Evolutionary conservation across 2,888 invertebrate species (phyloP).

Genomic region (Lydus trimaculatus): DNA sequence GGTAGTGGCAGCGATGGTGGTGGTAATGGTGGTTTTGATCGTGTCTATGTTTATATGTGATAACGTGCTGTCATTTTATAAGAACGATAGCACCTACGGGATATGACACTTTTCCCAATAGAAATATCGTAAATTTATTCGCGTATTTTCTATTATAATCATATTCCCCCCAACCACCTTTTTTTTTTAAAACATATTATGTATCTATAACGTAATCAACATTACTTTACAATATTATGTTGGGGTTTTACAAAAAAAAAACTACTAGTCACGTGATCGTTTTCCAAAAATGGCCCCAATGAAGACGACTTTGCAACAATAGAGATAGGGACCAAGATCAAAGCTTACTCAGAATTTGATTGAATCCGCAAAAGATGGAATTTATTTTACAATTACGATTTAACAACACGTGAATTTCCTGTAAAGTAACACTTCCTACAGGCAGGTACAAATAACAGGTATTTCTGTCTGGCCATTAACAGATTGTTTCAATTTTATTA

Average conservation of each 20-base stretch:
- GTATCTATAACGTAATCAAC: conserved; percentile 4
- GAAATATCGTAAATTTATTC: conserved; percentile 57
- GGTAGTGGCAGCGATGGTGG: not conserved
- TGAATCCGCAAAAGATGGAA: no score
- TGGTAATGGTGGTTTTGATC: not conserved
- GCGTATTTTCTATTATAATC: conserved; percentile 49
- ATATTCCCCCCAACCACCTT: conserved; percentile 32
- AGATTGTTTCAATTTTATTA: conserved; percentile 9
- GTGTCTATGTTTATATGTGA: conserved; percentile 53
- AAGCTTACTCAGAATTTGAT: no score
- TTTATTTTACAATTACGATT: no score
- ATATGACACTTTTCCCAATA: conserved; percentile 54
- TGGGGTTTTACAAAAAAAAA: not conserved
- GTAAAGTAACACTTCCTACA: no score
- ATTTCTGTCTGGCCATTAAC: not conserved
- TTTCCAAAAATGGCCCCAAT: no score
- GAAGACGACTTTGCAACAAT: no score
- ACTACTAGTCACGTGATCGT: not conserved
- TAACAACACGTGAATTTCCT: no score
- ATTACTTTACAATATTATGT: conserved; percentile 5
- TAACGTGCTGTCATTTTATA: conserved; percentile 59
- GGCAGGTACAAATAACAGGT: not conserved
- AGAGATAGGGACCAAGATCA: no score
- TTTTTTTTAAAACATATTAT: not conserved
- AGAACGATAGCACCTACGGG: conserved; percentile 61